Percentiles rank a stretch among this genome's conserved stretches.
These are phyloP conservation scores for Zygogramma bicolorata DNA, from an alignment of 2,888 invertebrate genomes.

Conservation along the genomic window DNA sequence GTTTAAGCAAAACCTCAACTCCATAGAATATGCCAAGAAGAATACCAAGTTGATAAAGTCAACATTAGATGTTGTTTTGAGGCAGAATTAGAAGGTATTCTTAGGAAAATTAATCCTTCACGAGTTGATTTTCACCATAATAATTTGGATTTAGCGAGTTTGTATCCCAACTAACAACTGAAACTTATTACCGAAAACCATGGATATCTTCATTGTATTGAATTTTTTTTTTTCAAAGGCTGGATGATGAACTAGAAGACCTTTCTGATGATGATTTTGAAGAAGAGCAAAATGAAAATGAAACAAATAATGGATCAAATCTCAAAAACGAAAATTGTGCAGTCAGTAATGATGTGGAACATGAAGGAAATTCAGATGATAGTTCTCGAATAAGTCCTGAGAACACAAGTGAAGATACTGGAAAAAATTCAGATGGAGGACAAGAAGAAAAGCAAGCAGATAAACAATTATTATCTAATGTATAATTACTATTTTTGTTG, in stretches of 20 bases:
- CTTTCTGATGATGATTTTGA: conserved; percentile 39
- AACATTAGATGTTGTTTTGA: no score
- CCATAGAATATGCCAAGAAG: no score
- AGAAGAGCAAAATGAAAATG: conserved; percentile 32
- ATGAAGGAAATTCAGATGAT: background rate
- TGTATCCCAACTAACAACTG: no score
- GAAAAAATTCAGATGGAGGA: background rate
- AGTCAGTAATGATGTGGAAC: background rate
- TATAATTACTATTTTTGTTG: background rate
- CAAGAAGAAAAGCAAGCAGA: background rate
- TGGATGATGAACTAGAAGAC: conserved; percentile 58
- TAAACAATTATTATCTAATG: background rate
- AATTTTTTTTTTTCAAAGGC: conserved; percentile 48
- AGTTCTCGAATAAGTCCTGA: background rate
- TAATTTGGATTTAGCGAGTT: no score
- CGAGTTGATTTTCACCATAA: no score
- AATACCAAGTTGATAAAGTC: no score
- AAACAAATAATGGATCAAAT: no score
- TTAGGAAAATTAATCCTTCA: no score
- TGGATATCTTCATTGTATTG: conserved; percentile 1
- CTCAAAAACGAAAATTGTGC: background rate
- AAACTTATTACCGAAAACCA: no score
- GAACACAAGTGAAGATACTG: background rate
- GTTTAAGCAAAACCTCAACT: no score
- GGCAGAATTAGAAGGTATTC: no score